phyloP scores from a whole-genome alignment of 2,888 invertebrate species.

The Cerastis rubricosa region DNA sequence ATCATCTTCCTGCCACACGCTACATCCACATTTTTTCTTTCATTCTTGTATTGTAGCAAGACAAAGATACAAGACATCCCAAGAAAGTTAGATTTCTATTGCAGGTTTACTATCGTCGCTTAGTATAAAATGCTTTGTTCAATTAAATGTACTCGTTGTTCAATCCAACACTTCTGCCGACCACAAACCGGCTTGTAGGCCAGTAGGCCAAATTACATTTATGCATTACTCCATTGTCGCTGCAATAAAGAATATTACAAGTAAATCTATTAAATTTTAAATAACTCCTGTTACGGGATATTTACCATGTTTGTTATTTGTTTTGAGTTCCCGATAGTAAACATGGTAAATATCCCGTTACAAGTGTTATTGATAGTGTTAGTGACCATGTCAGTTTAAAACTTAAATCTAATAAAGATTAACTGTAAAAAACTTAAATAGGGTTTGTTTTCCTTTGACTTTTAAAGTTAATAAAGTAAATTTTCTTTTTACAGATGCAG shows the following conservation, averaged over 20 bases:
- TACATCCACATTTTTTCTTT: not conserved
- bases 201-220: slow-evolving; percentile 50
- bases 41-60: not conserved
- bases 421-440: too few relatives aligned
- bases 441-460: not conserved
- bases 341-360: too few relatives aligned
- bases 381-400: too few relatives aligned
- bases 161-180: slow-evolving; percentile 36
- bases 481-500: slow-evolving; percentile 83
- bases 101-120: slow-evolving; percentile 14
- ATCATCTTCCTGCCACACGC: too few relatives aligned
- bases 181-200: slow-evolving; percentile 51
- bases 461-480: not conserved
- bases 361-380: too few relatives aligned
- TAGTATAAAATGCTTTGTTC: slow-evolving; percentile 26
- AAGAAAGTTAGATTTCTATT: slow-evolving; percentile 43
- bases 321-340: too few relatives aligned
- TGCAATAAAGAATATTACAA: slow-evolving; percentile 13
- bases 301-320: too few relatives aligned
- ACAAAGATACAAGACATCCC: slow-evolving; percentile 18
- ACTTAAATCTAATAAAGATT: too few relatives aligned
- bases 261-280: not conserved
- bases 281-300: too few relatives aligned
- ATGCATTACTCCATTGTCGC: slow-evolving; percentile 21
- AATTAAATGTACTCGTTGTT: slow-evolving; percentile 43